phyloP scores from a whole-genome alignment of 2,113 vertebrate genomes.

The Rhea americana region DNA sequence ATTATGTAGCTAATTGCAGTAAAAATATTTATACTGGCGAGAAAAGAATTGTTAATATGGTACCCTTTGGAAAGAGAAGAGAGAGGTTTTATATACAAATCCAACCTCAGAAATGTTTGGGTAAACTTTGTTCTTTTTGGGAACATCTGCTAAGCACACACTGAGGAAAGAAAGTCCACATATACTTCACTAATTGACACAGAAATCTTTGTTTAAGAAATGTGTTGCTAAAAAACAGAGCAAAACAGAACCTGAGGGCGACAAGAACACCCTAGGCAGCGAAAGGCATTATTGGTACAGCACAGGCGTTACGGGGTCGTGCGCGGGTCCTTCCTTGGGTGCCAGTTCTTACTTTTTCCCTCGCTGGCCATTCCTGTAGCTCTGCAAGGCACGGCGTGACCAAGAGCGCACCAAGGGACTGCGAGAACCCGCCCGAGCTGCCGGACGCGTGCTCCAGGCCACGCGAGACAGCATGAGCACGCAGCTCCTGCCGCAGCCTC shows the following conservation, averaged over 20 bases:
- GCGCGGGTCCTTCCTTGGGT: neutral
- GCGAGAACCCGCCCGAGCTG: accelerated
- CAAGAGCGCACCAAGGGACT: neutral
- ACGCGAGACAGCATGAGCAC: accelerated
- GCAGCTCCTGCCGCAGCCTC: accelerated
- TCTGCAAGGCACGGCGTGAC: accelerated
- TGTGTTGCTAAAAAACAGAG: neutral
- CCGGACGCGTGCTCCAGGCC: neutral
- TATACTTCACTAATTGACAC: conserved; percentile 19
- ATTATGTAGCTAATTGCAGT: conserved; percentile 81
- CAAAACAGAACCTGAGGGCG: neutral
- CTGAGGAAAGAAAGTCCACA: conserved; percentile 46
- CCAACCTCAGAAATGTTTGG: conserved; percentile 74
- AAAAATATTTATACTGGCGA: conserved; percentile 84
- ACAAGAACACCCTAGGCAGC: neutral
- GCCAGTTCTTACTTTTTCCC: neutral
- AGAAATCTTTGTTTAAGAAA: conserved; percentile 30
- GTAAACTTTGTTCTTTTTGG: conserved; percentile 73
- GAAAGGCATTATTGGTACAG: neutral
- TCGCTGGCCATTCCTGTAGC: accelerated
- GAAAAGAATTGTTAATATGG: conserved; percentile 82
- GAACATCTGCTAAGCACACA: conserved; percentile 74
- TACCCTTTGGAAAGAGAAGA: conserved; percentile 77
- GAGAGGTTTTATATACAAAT: conserved; percentile 73
- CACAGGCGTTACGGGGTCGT: neutral